These are phyloP conservation scores for Chiloscyllium plagiosum DNA, from an alignment of 2,113 vertebrate species.

Conservation along the genomic window DNA sequence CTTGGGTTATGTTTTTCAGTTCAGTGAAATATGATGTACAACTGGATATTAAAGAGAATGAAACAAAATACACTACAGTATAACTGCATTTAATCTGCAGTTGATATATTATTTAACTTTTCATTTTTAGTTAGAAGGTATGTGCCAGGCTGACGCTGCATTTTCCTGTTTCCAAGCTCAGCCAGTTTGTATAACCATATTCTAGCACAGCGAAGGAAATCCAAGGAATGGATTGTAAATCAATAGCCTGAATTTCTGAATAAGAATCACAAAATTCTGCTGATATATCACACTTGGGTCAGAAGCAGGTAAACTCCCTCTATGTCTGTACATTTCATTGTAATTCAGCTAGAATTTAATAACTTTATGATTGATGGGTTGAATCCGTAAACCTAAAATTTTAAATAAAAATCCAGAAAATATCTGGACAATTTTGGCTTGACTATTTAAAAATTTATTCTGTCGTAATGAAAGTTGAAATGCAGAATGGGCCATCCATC, in stretches of 20 bases:
- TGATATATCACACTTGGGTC: background rate
- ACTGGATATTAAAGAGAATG: background rate
- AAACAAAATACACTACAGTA: background rate
- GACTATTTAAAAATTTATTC: background rate
- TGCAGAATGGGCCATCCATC: too few species aligned
- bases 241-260: background rate
- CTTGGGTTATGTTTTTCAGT: slow-evolving; percentile 9
- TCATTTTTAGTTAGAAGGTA: background rate
- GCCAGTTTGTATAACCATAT: background rate
- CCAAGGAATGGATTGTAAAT: background rate
- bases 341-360: background rate
- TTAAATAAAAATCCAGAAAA: background rate
- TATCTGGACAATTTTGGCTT: background rate
- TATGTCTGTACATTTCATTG: too few species aligned
- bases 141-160: background rate
- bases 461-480: too few species aligned
- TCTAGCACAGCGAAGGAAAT: too few species aligned
- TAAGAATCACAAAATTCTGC: background rate
- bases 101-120: background rate
- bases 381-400: background rate
- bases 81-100: slow-evolving; percentile 7
- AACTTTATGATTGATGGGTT: background rate
- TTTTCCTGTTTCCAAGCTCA: background rate
- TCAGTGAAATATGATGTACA: slow-evolving; percentile 1
- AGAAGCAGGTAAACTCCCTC: background rate